phyloP scores from a whole-genome alignment of 53 echinoderm and acorn worm species.

The Antedon mediterranea region DNA sequence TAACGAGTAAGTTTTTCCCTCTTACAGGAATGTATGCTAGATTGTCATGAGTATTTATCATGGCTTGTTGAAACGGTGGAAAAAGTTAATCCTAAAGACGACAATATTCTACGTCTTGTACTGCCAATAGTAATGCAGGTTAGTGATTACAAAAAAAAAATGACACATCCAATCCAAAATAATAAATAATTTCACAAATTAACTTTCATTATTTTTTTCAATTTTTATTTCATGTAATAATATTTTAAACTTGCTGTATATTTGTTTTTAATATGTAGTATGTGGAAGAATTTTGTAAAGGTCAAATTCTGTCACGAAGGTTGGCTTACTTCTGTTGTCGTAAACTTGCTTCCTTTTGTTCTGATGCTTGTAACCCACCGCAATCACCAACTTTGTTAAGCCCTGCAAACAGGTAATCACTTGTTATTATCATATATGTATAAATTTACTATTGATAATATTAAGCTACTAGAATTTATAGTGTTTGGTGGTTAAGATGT shows the following conservation, averaged over 20 bases:
- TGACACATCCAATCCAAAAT: no score
- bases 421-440: no score
- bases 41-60: slow-evolving; percentile 90
- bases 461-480: no score
- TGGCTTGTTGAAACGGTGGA: slow-evolving; percentile 86
- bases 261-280: slow-evolving; percentile 49
- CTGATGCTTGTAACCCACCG: slow-evolving; percentile 20
- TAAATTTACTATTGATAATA: no score
- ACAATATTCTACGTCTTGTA: slow-evolving; percentile 68
- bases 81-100: slow-evolving; percentile 79
- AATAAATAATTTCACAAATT: no score
- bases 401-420: not conserved
- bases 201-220: no score
- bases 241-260: no score
- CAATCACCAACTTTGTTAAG: slow-evolving; percentile 18
- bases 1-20: no score
- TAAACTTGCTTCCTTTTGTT: slow-evolving; percentile 48
- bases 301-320: slow-evolving; percentile 92
- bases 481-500: no score
- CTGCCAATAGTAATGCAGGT: slow-evolving; percentile 88
- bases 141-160: not conserved
- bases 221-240: no score
- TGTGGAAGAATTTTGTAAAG: slow-evolving; percentile 85
- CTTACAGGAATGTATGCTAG: slow-evolving; percentile 92
- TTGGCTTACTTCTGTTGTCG: slow-evolving; percentile 90